Conservation (phyloP, 2,797 vertebrate species). For the Pelobates cultripes region DNA sequence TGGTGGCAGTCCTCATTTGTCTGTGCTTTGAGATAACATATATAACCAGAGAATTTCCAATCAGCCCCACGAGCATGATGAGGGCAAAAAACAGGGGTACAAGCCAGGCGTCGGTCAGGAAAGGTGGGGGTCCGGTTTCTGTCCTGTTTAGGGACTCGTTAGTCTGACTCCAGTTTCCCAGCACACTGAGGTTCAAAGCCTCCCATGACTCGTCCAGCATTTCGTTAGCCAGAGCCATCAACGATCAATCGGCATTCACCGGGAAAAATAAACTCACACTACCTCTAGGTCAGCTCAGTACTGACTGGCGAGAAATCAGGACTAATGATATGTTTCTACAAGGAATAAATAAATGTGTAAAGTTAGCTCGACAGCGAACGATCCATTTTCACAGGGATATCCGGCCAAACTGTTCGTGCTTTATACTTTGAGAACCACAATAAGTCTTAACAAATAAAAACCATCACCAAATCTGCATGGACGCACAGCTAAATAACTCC, state of each 20-base stretch:
- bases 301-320: no score
- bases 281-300: no score
- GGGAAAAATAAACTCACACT: not conserved
- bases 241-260: not conserved
- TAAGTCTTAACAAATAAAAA: no score
- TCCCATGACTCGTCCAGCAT: constrained; percentile 37
- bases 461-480: no score
- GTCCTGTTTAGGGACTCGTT: constrained; percentile 36
- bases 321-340: no score
- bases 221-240: constrained; percentile 29
- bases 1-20: constrained; percentile 86
- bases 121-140: constrained; percentile 48
- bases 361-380: no score
- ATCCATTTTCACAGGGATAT: no score
- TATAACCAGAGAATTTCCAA: constrained; percentile 84
- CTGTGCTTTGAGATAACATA: constrained; percentile 84
- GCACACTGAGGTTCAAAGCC: constrained; percentile 1
- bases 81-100: constrained; percentile 85
- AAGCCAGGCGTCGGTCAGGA: constrained; percentile 85
- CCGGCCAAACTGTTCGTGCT: no score
- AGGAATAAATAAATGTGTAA: no score
- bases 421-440: no score
- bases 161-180: constrained; percentile 13
- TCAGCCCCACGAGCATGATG: constrained; percentile 83
- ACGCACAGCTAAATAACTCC: no score